Evolutionary conservation across 35 echinoderm and acorn worm genomes (phyloP).

Genomic region (Eucidaris tribuloides): DNA sequence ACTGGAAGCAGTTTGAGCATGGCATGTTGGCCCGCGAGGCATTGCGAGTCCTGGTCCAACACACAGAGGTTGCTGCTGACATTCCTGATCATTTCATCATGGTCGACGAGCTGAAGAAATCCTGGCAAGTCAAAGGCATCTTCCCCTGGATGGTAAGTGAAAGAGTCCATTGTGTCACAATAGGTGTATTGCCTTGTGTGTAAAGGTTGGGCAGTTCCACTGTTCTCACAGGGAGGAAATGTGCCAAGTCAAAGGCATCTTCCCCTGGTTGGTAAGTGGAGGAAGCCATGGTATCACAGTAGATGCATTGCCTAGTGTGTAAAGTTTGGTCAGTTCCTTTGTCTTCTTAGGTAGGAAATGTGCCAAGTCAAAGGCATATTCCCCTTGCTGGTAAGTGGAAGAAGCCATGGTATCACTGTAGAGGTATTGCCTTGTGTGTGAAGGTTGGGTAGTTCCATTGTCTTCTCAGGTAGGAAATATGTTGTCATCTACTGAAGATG

Average conservation of each 20-base stretch:
- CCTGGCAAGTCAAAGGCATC: conserved; percentile 71
- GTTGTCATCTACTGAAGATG: no score
- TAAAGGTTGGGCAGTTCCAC: no score
- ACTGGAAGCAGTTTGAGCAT: conserved; percentile 99
- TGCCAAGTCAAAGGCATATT: conserved; percentile 75
- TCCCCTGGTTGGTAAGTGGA: conserved; percentile 68
- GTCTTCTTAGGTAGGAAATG: conserved; percentile 62
- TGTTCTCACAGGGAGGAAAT: no score
- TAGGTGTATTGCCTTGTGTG: no score
- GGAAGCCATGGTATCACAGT: no score
- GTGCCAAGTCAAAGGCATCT: conserved; percentile 73
- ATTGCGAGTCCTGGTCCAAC: conserved; percentile 59
- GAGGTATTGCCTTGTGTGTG: no score
- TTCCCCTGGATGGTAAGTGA: conserved; percentile 73
- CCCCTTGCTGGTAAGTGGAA: conserved; percentile 65
- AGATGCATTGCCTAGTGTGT: no score
- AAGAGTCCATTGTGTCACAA: no score
- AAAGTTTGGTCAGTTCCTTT: no score
- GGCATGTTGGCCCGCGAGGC: conserved; percentile 94
- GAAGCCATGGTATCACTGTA: no score
- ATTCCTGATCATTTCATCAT: conserved; percentile 38
- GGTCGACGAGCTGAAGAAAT: conserved; percentile 75
- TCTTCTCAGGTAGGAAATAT: conserved; percentile 73
- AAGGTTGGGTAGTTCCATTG: no score
- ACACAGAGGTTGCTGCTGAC: conserved; percentile 65